phyloP scores from a whole-genome alignment of 2,113 vertebrate genomes.

The Datnioides undecimradiatus region DNA sequence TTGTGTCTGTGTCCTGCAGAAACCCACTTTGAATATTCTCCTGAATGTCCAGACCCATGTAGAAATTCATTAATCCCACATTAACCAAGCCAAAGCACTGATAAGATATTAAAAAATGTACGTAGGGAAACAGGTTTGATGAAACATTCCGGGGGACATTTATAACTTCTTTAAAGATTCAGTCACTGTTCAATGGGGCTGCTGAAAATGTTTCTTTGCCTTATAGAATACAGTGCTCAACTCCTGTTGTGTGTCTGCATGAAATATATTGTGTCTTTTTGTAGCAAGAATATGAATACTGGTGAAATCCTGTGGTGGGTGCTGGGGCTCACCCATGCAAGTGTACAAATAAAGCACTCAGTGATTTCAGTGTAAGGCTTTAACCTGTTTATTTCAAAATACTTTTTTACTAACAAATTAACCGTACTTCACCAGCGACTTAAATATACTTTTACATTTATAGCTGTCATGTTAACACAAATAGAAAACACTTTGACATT shows the following conservation, averaged over 20 bases:
- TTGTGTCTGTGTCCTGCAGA: neutral
- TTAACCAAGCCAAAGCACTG: neutral
- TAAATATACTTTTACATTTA: constrained; percentile 22
- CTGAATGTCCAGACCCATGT: neutral
- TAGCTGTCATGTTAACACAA: constrained; percentile 7
- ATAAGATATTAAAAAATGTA: neutral
- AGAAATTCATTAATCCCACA: neutral
- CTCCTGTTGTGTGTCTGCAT: constrained; percentile 21
- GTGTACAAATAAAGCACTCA: constrained; percentile 57
- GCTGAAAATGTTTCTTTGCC: neutral
- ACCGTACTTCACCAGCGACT: constrained; percentile 31
- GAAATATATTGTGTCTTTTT: constrained; percentile 22
- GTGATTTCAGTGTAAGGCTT: constrained; percentile 26
- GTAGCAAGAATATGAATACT: constrained; percentile 21
- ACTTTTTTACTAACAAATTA: constrained; percentile 21
- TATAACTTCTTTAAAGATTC: neutral
- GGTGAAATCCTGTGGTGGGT: constrained; percentile 7
- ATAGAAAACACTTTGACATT: constrained; percentile 49
- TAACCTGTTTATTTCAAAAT: constrained; percentile 68
- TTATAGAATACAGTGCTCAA: neutral
- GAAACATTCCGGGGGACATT: neutral
- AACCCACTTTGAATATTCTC: neutral
- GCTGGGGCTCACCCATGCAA: neutral
- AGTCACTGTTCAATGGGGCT: neutral
- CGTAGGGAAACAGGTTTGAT: neutral